Evolutionary conservation across 2,113 vertebrate genomes (phyloP).

Genomic region (Chloroceryle aenea): DNA sequence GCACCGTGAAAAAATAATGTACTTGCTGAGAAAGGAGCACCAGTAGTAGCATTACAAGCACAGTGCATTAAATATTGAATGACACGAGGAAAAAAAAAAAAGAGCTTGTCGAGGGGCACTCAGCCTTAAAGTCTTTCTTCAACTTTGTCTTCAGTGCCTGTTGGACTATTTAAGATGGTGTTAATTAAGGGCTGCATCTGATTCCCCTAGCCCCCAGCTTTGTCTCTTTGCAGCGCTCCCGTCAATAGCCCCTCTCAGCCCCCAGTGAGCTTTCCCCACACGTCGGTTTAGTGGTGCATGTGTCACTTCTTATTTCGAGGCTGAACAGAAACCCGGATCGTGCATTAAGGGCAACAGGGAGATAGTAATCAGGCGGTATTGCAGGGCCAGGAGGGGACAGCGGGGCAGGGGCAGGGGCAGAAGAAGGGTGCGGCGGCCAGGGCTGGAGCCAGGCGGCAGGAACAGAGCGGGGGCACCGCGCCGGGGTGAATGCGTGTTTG

Average conservation of each 20-base stretch:
- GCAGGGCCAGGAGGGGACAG: neutral
- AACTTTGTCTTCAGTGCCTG: conserved; percentile 77
- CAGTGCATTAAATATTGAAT: conserved; percentile 84
- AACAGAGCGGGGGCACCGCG: neutral
- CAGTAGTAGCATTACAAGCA: conserved; percentile 77
- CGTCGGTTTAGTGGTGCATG: conserved; percentile 62
- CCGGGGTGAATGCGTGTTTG: conserved; percentile 23
- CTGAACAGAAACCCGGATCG: conserved; percentile 64
- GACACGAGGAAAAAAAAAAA: conserved; percentile 71
- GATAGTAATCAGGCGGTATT: conserved; percentile 36
- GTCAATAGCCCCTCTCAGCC: conserved; percentile 67
- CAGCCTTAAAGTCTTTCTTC: conserved; percentile 83
- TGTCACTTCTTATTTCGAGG: conserved; percentile 77
- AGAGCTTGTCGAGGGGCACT: conserved; percentile 79
- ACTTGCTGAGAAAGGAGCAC: conserved; percentile 81
- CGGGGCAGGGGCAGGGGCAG: neutral
- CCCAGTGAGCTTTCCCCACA: conserved; percentile 21
- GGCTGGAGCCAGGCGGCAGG: neutral
- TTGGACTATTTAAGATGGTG: conserved; percentile 79
- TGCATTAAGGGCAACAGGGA: conserved; percentile 32
- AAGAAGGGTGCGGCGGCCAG: neutral
- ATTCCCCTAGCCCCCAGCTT: conserved; percentile 65
- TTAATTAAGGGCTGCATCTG: conserved; percentile 83
- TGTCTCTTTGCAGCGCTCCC: conserved; percentile 62
- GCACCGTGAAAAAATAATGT: conserved; percentile 84